Percentiles rank a stretch among this genome's conserved stretches.
phyloP scores from a whole-genome alignment of 2,888 invertebrate species.

The Neoscelio sp. region DNA sequence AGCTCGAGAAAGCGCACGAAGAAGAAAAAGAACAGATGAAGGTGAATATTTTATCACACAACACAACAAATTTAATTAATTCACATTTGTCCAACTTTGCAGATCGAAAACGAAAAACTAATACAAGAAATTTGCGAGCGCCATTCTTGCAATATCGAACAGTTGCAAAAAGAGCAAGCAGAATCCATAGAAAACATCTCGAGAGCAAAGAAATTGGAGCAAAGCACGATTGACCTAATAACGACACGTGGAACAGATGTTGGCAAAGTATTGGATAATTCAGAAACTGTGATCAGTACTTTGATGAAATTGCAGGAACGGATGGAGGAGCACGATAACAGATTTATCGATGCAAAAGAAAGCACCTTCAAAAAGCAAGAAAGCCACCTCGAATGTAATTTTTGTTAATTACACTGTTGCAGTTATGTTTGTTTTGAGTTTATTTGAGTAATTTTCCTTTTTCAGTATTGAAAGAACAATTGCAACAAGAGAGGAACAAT shows the following conservation, averaged over 20 bases:
- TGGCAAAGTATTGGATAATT: slow-evolving; percentile 75
- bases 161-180: slow-evolving; percentile 77
- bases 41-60: slow-evolving; percentile 17
- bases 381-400: slow-evolving; percentile 76
- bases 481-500: slow-evolving; percentile 74
- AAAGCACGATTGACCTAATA: slow-evolving; percentile 74
- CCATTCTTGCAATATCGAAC: slow-evolving; percentile 74
- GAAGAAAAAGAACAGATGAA: slow-evolving; percentile 52
- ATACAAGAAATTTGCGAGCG: slow-evolving; percentile 75
- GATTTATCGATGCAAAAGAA: slow-evolving; percentile 70
- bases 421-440: neutral
- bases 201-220: slow-evolving; percentile 77
- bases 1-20: slow-evolving; percentile 40
- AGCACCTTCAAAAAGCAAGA: slow-evolving; percentile 74
- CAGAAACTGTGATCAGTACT: slow-evolving; percentile 72
- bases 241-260: slow-evolving; percentile 75
- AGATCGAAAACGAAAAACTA: slow-evolving; percentile 72
- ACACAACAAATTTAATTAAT: too few species aligned
- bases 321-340: slow-evolving; percentile 71
- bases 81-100: slow-evolving; percentile 1
- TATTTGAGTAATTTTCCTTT: too few species aligned
- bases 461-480: slow-evolving; percentile 74
- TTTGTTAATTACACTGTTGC: slow-evolving; percentile 3
- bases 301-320: slow-evolving; percentile 74
- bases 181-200: slow-evolving; percentile 78